phyloP scores from a whole-genome alignment of 2,888 invertebrate species.

The Baccha elongata region DNA sequence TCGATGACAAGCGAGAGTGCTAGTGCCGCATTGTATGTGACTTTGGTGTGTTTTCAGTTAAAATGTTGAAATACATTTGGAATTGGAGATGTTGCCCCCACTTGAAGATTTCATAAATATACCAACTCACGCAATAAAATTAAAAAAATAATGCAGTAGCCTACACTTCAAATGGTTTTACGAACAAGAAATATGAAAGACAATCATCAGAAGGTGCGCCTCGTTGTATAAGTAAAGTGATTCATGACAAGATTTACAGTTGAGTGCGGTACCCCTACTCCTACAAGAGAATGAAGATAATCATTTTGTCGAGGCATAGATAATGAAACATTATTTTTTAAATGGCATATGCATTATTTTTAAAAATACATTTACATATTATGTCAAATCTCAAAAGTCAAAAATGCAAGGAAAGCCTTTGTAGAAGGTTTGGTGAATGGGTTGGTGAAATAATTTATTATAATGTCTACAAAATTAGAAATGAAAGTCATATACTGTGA shows the following conservation, averaged over 20 bases:
- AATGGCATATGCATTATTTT: background rate
- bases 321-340: conserved; percentile 3
- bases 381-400: background rate
- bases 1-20: conserved; percentile 63
- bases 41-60: conserved; percentile 39
- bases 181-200: conserved; percentile 14
- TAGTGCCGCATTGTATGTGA: conserved; percentile 28
- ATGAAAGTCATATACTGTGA: too few relatives aligned
- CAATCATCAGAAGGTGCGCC: conserved; percentile 63
- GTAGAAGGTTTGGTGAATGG: too few relatives aligned
- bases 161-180: conserved; percentile 53
- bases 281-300: background rate
- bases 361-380: background rate
- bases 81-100: conserved; percentile 63
- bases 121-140: conserved; percentile 55
- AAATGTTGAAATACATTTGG: conserved; percentile 47
- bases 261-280: background rate
- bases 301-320: background rate
- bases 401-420: too few relatives aligned
- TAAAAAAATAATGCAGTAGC: conserved; percentile 70
- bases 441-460: too few relatives aligned
- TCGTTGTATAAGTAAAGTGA: conserved; percentile 44
- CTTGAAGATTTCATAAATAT: conserved; percentile 46
- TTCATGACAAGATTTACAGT: conserved; percentile 38
- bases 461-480: too few relatives aligned